These are phyloP conservation scores for Lepidochrysops patricia DNA, from an alignment of 2,888 invertebrate species.

Conservation along the genomic window DNA sequence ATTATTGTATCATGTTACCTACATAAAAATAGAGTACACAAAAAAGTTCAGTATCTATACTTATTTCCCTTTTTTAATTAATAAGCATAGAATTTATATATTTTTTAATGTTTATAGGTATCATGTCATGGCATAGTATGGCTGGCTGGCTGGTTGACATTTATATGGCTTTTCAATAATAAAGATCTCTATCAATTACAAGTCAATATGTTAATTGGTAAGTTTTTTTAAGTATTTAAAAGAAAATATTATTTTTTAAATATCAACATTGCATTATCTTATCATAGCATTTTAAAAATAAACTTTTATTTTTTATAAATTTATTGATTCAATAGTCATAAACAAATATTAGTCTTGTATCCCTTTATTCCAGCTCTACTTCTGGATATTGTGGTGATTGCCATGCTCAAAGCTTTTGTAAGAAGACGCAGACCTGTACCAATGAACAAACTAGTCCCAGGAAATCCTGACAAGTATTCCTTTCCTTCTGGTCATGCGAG, in stretches of 20 bases:
- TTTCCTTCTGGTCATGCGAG: constrained; percentile 98
- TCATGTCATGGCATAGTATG: constrained; percentile 93
- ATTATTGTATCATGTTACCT: too few species aligned
- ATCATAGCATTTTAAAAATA: too few species aligned
- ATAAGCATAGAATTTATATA: not conserved
- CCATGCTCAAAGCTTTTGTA: constrained; percentile 83
- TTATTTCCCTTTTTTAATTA: too few species aligned
- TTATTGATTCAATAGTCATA: too few species aligned
- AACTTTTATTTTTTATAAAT: too few species aligned
- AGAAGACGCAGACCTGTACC: constrained; percentile 84
- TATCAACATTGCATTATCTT: too few species aligned
- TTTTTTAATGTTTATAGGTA: constrained; percentile 64
- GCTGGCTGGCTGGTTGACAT: constrained; percentile 84
- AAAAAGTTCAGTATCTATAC: too few species aligned
- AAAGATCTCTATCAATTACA: constrained; percentile 84
- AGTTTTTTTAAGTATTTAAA: constrained; percentile 28
- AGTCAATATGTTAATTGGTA: constrained; percentile 90
- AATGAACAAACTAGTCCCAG: constrained; percentile 79
- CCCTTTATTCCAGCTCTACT: constrained; percentile 82
- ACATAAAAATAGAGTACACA: too few species aligned
- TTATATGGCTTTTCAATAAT: constrained; percentile 84
- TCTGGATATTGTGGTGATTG: constrained; percentile 85
- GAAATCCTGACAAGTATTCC: constrained; percentile 90
- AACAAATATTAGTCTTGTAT: too few species aligned
- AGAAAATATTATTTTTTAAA: too few species aligned